Evolutionary conservation across 2,113 vertebrate species (phyloP), one percentile per base, ranked within the genome.

Genomic region (Larimichthys crocea): DNA sequence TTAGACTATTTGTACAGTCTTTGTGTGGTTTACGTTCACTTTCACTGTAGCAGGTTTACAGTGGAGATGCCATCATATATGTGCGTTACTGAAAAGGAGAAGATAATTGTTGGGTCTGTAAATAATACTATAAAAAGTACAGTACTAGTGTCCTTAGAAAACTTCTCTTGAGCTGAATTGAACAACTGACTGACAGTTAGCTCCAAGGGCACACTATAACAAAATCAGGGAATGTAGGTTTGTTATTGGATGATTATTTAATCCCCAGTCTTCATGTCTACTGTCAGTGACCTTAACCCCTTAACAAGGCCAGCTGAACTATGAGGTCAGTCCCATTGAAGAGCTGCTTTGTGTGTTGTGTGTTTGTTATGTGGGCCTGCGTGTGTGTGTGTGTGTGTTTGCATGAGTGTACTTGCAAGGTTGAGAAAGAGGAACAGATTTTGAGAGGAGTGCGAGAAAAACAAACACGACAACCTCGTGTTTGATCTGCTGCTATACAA

Each of bases 381-480:
- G 12, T 62, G 42, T 46, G 50, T 49, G 52, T 22, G 53, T 53
- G 66, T 66, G 62, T 74, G 69, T 55, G 80, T 65, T 40, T 71
- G n/a, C 62, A 73, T 68, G 69, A 12, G 60, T 26, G n/a, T 29
- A 29, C 24, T 24, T 65, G 66, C 50, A 16, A 77, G 76, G 63
- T 31, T 73, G 74, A 81, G 79, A 90, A 88, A 85, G 89, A 89
- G 85, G 87, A 90, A 88, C 68, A 81, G 63, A 84, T 78, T 91
- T 76, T 79, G 77, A 91, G 87, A 70, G 73, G 49, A 76, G 40
- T 22, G 71, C 69, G 89, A 80, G 74, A 92, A 40, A 91, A 90
- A 87, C 91, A 91, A 93, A 92, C 86, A 90, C 44, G 22, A 8
- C 55, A 11, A 62, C 40, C 50, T 67, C 22, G 10, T 84, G 84